Conservation (phyloP, 2,797 vertebrate species). For the Enteromius fasciolatus region DNA sequence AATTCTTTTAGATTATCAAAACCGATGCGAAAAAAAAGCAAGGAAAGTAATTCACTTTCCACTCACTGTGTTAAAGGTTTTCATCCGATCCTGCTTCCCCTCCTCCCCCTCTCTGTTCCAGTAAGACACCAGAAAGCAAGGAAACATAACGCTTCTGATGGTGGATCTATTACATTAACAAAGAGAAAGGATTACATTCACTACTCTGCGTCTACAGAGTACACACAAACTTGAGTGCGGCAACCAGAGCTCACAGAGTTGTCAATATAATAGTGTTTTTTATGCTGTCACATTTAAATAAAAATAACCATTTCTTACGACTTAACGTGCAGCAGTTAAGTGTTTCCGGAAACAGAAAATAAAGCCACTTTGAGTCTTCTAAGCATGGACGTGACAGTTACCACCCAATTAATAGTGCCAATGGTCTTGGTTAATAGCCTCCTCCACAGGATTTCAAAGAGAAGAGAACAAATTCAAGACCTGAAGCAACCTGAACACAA, state of each 20-base stretch:
- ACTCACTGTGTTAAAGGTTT: slow-evolving; percentile 71
- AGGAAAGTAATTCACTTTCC: slow-evolving; percentile 70
- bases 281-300: slow-evolving; percentile 48
- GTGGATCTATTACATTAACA: slow-evolving; percentile 40
- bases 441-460: slow-evolving; percentile 38
- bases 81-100: slow-evolving; percentile 61
- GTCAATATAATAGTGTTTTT: slow-evolving; percentile 45
- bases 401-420: not conserved
- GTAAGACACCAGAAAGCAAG: slow-evolving; percentile 35
- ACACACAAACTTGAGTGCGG: slow-evolving; percentile 24
- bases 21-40: slow-evolving; percentile 65
- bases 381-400: not conserved
- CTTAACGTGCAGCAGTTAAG: slow-evolving; percentile 37
- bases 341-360: slow-evolving; percentile 22
- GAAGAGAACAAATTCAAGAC: slow-evolving; percentile 51
- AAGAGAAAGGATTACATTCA: slow-evolving; percentile 40
- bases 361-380: slow-evolving; percentile 22
- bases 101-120: slow-evolving; percentile 57
- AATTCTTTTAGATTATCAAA: slow-evolving; percentile 65
- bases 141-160: slow-evolving; percentile 33
- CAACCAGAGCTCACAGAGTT: slow-evolving; percentile 43
- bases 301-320: slow-evolving; percentile 42
- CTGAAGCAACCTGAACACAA: slow-evolving; percentile 47
- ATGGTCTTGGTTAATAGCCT: slow-evolving; percentile 33
- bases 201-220: slow-evolving; percentile 44